Evolutionary conservation across 2,797 vertebrate species (phyloP).

Genomic region (Octomys mimax): DNA sequence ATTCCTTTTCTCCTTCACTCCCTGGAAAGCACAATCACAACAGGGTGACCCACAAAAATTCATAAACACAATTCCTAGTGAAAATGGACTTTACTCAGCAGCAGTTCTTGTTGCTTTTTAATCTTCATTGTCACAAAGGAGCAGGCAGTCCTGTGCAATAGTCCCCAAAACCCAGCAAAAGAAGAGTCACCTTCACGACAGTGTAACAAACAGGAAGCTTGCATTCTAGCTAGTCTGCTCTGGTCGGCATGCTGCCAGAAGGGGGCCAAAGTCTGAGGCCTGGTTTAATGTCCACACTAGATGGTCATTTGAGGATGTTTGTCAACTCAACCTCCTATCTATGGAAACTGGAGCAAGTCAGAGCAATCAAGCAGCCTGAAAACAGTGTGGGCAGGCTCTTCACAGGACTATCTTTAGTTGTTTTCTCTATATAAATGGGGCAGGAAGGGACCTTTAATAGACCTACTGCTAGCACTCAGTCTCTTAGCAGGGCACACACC

Average conservation of each 20-base stretch:
- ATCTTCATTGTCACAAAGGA: neutral
- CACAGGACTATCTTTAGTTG: slow-evolving; percentile 60
- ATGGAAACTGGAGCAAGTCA: slow-evolving; percentile 75
- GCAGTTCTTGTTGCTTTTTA: neutral
- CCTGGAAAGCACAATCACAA: slow-evolving; percentile 6
- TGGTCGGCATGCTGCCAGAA: slow-evolving; percentile 33
- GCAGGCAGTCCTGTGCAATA: neutral
- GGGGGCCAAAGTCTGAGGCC: slow-evolving; percentile 67
- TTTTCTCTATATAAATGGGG: neutral
- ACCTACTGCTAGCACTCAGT: neutral
- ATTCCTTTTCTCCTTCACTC: slow-evolving; percentile 20
- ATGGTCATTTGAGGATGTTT: slow-evolving; percentile 31
- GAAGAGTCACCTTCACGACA: slow-evolving; percentile 25
- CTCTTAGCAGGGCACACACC: slow-evolving; percentile 12
- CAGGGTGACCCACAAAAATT: slow-evolving; percentile 43
- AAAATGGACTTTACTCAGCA: neutral
- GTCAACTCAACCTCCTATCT: slow-evolving; percentile 67
- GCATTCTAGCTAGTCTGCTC: neutral
- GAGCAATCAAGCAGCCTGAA: slow-evolving; percentile 7
- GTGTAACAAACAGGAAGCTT: neutral
- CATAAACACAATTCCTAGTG: neutral
- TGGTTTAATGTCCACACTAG: neutral
- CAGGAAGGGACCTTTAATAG: slow-evolving; percentile 47
- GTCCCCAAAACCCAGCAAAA: neutral
- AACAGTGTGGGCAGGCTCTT: slow-evolving; percentile 55